Conservation (phyloP, 2,888 invertebrate genomes). For the Furcula furcula region DNA sequence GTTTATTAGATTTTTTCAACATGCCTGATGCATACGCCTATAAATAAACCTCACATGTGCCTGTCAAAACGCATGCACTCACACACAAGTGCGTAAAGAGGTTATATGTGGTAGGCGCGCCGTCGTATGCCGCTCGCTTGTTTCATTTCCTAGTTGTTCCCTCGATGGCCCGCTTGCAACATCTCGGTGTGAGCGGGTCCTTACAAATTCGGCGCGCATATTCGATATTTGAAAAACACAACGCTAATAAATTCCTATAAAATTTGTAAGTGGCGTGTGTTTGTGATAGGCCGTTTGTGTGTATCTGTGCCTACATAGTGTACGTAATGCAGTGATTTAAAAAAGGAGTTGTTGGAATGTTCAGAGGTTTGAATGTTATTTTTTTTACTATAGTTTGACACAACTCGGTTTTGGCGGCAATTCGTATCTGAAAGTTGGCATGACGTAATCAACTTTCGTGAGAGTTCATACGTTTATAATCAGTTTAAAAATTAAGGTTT, state of each 20-base stretch:
- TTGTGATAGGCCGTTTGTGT: conserved; percentile 26
- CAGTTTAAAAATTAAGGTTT: conserved; percentile 27
- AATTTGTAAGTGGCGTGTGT: conserved; percentile 21
- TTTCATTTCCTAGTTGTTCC: conserved; percentile 78
- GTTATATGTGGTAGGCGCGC: conserved; percentile 41
- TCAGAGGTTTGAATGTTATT: conserved; percentile 43
- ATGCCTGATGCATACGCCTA: conserved; percentile 43
- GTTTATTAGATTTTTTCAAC: conserved; percentile 10
- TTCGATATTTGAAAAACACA: conserved; percentile 39
- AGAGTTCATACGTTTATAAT: conserved; percentile 12
- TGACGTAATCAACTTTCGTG: conserved; percentile 24
- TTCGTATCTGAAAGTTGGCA: conserved; percentile 27
- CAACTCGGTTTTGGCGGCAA: conserved; percentile 39
- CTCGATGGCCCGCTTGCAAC: conserved; percentile 76
- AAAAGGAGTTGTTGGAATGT: conserved; percentile 38
- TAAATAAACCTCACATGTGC: conserved; percentile 59
- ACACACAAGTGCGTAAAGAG: conserved; percentile 38
- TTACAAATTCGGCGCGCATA: conserved; percentile 68
- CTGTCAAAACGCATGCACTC: conserved; percentile 66
- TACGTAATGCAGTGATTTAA: conserved; percentile 25
- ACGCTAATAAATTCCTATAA: conserved; percentile 16
- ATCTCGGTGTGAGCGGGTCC: conserved; percentile 75
- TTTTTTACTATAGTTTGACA: conserved; percentile 28
- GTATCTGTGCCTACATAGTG: conserved; percentile 33
- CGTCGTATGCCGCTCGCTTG: conserved; percentile 56